Base-by-base conservation (phyloP, 2,113 vertebrate species). In the Xiphophorus couchianus region DNA sequence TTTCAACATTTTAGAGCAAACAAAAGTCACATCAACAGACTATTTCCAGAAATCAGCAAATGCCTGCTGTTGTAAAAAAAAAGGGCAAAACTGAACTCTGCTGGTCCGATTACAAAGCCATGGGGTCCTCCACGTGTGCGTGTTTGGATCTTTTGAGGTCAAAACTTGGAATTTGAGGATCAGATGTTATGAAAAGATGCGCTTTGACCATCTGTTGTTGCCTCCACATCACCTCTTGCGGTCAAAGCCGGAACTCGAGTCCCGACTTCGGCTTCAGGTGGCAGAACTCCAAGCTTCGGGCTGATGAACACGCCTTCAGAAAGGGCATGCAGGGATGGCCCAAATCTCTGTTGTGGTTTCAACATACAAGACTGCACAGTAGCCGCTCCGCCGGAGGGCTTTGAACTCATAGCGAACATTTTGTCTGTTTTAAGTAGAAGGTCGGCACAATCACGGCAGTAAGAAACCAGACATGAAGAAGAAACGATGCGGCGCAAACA, bases 121-220 rank as follows among this genome's bases (percentile, higher is more conserved):
- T 69, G 44, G 63, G 74, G 69, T 73, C 35, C 25, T 28, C 33
- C 71, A 73, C 64, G 75, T 90, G 80, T 77, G 79, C 71, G 42
- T 39, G 61, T 75, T 2, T 66, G 74, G 69, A 77, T 73, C 37
- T 84, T 28, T 42, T 29, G 62, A 15, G 73, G 63, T 84, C 81
- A 71, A 31, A 6, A 0, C 22, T 63, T 68, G 63, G 73, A 73
- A 74, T 79, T 80, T 72, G 71, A 29, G 64, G 73, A 75, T 70
- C 65, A 75, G 68, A 72, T 7, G 3, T 35, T 9, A 37, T 12
- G 25, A 12, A 5, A 13, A 1, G 14, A 73, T 65, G 5, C 74
- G 54, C 64, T 68, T 28, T 69, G 29, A 69, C 68, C 58, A 15
- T 48, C 37, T 19, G 15, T 39, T 11, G 51, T 33, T 8, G n/a